Conservation (phyloP, 2,888 invertebrate genomes). For the Drosophila vallismaia region DNA sequence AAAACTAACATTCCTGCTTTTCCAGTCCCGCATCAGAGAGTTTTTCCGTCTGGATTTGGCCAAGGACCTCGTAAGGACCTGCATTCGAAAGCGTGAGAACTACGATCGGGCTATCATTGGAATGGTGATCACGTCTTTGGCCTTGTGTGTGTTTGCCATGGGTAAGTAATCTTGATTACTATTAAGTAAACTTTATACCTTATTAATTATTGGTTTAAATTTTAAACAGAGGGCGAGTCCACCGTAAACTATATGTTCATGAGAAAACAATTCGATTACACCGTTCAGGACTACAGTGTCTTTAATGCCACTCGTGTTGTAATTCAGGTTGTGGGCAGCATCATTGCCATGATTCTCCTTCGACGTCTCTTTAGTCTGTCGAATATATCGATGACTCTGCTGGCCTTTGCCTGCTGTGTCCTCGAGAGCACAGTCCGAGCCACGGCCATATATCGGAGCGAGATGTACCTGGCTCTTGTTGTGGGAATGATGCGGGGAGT, state of each 20-base stretch:
- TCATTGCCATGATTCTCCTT: conserved; percentile 86
- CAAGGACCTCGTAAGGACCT: conserved; percentile 81
- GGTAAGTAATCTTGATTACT: conserved; percentile 21
- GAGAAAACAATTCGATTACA: conserved; percentile 82
- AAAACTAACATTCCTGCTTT: not conserved
- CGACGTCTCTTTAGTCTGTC: conserved; percentile 83
- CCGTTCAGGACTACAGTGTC: conserved; percentile 79
- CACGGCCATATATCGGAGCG: conserved; percentile 80
- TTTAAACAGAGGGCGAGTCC: conserved; percentile 71
- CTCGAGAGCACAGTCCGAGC: conserved; percentile 81
- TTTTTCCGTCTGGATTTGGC: conserved; percentile 82
- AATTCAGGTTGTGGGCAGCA: conserved; percentile 86
- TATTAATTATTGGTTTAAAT: not conserved
- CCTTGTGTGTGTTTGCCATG: conserved; percentile 80
- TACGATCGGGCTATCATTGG: conserved; percentile 82
- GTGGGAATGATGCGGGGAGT: conserved; percentile 81
- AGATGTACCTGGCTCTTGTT: conserved; percentile 79
- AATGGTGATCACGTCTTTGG: conserved; percentile 81
- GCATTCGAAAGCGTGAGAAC: conserved; percentile 78
- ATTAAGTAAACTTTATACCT: not conserved
- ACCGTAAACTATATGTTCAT: conserved; percentile 85
- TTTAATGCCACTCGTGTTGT: conserved; percentile 85
- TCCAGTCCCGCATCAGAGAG: conserved; percentile 72
- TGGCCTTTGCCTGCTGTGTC: conserved; percentile 78
- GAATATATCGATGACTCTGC: conserved; percentile 77